Conservation (phyloP, 2,113 vertebrate species). For the Egretta garzetta region DNA sequence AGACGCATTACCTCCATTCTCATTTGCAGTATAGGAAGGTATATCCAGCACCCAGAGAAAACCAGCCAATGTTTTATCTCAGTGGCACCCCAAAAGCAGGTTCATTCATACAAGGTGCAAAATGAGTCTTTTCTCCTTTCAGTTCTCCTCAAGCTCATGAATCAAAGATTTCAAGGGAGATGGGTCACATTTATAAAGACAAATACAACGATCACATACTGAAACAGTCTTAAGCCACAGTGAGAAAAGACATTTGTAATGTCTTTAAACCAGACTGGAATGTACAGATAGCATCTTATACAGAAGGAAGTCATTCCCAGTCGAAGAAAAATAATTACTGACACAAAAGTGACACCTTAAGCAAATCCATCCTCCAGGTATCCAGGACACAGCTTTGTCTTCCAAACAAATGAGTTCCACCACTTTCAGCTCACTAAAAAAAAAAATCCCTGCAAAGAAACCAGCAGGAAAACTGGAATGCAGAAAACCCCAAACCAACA, state of each 20-base stretch:
- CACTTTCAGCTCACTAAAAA: not conserved
- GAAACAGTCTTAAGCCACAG: not conserved
- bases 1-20: not conserved
- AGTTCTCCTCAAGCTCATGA: not conserved
- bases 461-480: not conserved
- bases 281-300: not conserved
- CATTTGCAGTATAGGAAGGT: not conserved
- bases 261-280: not conserved
- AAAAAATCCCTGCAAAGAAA: not conserved
- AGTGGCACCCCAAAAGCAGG: not conserved
- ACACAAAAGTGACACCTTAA: not conserved
- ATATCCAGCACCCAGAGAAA: not conserved
- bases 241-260: not conserved
- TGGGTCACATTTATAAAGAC: not conserved
- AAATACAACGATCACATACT: not conserved
- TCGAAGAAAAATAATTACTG: not conserved
- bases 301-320: not conserved
- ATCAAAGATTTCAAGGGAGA: not conserved
- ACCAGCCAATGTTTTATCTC: not conserved
- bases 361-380: not conserved
- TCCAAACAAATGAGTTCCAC: not conserved
- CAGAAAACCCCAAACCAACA: not conserved
- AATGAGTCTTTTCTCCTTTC: not conserved
- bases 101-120: not conserved
- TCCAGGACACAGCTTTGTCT: not conserved